Base-by-base conservation (phyloP, 2,888 invertebrate genomes). In the Leistus spinibarbis region DNA sequence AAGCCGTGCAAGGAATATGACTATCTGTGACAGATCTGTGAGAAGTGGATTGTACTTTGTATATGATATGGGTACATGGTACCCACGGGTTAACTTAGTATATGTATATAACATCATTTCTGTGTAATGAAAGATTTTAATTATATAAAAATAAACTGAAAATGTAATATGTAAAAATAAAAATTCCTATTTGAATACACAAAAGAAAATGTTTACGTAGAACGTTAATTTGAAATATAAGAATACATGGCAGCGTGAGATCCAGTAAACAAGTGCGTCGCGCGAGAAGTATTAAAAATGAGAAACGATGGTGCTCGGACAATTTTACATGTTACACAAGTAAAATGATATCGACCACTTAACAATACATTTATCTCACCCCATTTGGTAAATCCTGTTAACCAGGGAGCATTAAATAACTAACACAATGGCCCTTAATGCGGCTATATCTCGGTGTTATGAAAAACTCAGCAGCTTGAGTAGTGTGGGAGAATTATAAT, bases 401-500 rank as follows among this genome's bases (percentile, higher is more conserved):
- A 84, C 82, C 83, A 80, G 83, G 79, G 79, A 81, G 81, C 83
- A 83, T 84, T 84, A 83, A 84, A 84, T 84, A 84, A 82, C 83
- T 84, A 83, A 84, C 83, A 83, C 83, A 85, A 84, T 82, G 83
- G 82, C 81, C 82, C 83, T 83, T 85, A 85, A 85, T 85, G 84
- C 83, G 83, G 82, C 84, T 84, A 84, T 84, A 84, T 84, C 84
- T 83, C 81, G 81, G 78, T 79, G 80, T 81, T 81, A 82, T 81
- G 82, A 82, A 82, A 82, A 82, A 83, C 82, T 83, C 83, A 79
- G 78, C 81, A 76, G 81, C 78, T 81, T 85, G 84, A 84, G 84
- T 85, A 84, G 84, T 84, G 85, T 85, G 85, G 83, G 85, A 85
- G 83, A 84, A 83, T 83, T 82, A 81, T 84, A 84, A 84, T 84